Base-by-base conservation (phyloP, 2,113 vertebrate genomes). In the Haemorhous mexicanus region DNA sequence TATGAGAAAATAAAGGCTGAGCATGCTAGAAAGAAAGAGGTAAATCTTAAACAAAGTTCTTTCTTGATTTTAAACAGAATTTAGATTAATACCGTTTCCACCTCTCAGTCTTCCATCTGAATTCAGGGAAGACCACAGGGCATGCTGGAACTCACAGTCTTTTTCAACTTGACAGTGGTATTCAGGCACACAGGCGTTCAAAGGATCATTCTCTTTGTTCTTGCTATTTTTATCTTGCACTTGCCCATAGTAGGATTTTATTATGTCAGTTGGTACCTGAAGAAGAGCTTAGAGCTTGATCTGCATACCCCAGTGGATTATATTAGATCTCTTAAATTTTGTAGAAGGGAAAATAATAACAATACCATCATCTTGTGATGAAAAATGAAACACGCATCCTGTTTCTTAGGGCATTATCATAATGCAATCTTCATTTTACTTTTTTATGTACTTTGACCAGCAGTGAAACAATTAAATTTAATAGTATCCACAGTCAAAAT, bases 21-120 rank as follows among this genome's bases (percentile, higher is more conserved):
- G 27, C 98, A 73, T 85, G 97, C 91, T 91, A 97, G 95, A 62
- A 99, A 98, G 94, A 99, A 98, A 98, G 98, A 99, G 98, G 99
- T 99, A 95, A 84, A 64, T 84, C 18, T 70, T 92, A 59, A 92
- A 64, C 4, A 41, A 39, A 72, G 1, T 55, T 87, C 6, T 56
- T 53, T n/a, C 11, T 64, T 69, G 10, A 18, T 35, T 90, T 37
- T 67, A 70, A 52, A 26, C 50, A 56, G 78, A 41, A 61, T 52
- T 8, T 80, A 49, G 7, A 35, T 68, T 50, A 80, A 77, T 79
- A 59, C 9, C 3, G 9, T 81, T 90, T 73, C 39, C 47, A 4
- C 23, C 13, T 56, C 16, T 69, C 17, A 35, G 22, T 75, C 8
- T 84, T 84, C 43, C 11, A 16, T 77, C 33, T 87, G 59, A 17